phyloP scores from a whole-genome alignment of 2,113 vertebrate species.

The Dromaius novaehollandiae region DNA sequence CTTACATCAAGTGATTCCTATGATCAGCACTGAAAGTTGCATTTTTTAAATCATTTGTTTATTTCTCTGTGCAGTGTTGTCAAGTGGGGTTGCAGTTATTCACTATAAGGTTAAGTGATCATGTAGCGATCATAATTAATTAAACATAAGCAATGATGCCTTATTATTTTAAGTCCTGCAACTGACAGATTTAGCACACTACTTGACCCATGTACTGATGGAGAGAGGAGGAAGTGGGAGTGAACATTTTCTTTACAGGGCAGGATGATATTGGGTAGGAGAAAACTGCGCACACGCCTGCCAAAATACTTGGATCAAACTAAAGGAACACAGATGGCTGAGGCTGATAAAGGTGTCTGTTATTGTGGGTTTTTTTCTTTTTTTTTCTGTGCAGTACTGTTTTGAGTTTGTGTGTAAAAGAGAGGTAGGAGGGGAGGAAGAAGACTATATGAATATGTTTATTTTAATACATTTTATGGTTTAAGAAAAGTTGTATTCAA shows the following conservation, averaged over 20 bases:
- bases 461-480: conserved; percentile 15
- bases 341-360: conserved; percentile 76
- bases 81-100: background rate
- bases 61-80: background rate
- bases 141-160: background rate
- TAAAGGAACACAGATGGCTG: conserved; percentile 78
- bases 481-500: conserved; percentile 13
- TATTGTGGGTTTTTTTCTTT: conserved; percentile 40
- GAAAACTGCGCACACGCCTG: conserved; percentile 17
- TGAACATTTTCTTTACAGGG: conserved; percentile 42
- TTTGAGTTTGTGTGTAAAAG: conserved; percentile 2
- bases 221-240: conserved; percentile 66
- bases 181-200: background rate
- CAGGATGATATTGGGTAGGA: conserved; percentile 54
- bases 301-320: conserved; percentile 65
- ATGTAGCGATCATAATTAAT: background rate
- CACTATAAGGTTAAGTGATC: background rate
- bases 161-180: conserved; percentile 8
- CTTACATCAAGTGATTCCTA: background rate
- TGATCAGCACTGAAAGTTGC: background rate
- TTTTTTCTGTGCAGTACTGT: background rate
- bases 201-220: background rate
- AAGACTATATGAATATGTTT: background rate
- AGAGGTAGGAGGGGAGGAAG: conserved; percentile 13
- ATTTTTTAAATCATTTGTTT: background rate